These are phyloP conservation scores for Cydia fagiglandana DNA, from an alignment of 1,140 invertebrate species.

Conservation along the genomic window DNA sequence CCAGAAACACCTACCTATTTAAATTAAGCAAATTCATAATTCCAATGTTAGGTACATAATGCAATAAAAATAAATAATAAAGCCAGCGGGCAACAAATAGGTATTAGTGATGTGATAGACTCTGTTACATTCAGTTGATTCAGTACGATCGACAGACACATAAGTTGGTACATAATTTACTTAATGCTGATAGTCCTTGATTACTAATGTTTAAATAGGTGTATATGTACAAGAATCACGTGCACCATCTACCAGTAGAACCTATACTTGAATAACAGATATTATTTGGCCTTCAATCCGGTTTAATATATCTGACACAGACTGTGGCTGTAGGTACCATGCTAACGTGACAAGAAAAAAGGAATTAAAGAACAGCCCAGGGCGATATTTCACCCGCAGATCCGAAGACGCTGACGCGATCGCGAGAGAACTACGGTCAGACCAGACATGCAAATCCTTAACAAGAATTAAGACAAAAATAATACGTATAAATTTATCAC, in stretches of 20 bases:
- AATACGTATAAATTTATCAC: not conserved
- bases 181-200: not conserved
- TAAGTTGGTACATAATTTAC: not conserved
- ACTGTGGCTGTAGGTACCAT: slow-evolving; percentile 38
- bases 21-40: slow-evolving; percentile 15
- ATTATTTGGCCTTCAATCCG: slow-evolving; percentile 6
- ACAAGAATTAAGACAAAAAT: slow-evolving; percentile 33
- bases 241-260: not conserved
- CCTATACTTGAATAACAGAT: not conserved
- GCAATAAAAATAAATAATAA: slow-evolving; percentile 34
- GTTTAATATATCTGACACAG: slow-evolving; percentile 35
- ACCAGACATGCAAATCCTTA: slow-evolving; percentile 38
- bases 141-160: too few species aligned
- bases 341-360: slow-evolving; percentile 49
- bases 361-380: slow-evolving; percentile 47
- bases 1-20: not conserved
- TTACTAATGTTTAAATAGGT: not conserved
- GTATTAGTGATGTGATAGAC: slow-evolving; percentile 51
- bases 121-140: too few species aligned
- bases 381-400: slow-evolving; percentile 50
- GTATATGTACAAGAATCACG: not conserved
- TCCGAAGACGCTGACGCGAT: slow-evolving; percentile 50
- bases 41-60: slow-evolving; percentile 23
- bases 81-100: slow-evolving; percentile 45
- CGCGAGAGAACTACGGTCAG: slow-evolving; percentile 29